Conservation (phyloP, 2,797 vertebrate genomes). For the Pseudochirops corinnae region DNA sequence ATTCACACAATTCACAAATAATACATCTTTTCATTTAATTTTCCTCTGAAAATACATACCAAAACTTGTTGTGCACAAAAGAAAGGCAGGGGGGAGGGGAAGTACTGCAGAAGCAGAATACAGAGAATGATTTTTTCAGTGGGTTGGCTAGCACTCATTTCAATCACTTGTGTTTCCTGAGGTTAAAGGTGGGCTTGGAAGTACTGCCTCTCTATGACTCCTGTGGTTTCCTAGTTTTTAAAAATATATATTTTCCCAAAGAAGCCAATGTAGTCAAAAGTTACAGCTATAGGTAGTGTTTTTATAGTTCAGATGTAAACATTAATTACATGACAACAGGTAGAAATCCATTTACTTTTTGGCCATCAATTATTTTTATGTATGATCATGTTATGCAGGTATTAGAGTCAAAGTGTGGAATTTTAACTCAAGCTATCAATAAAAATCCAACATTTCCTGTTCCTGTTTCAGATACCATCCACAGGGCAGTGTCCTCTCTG, state of each 20-base stretch:
- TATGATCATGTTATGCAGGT: fast-evolving
- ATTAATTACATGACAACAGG: neutral
- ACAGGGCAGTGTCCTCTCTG: neutral
- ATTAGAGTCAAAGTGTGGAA: neutral
- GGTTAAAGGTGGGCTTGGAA: neutral
- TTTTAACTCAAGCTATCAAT: neutral
- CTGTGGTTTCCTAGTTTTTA: neutral
- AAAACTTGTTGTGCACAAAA: neutral
- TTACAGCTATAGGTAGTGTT: neutral
- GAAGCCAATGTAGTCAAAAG: neutral
- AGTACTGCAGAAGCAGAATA: neutral
- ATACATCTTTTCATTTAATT: neutral
- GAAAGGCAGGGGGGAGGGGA: neutral
- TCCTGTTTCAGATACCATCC: neutral
- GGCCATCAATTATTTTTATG: neutral
- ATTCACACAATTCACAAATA: neutral
- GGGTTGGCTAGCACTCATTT: neutral
- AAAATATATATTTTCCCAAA: neutral
- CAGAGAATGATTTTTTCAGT: neutral
- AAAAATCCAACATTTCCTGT: neutral
- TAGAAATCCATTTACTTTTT: constrained; percentile 4
- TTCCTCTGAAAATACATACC: neutral
- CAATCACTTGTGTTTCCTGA: neutral
- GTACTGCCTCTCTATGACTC: neutral
- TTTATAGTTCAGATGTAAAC: neutral